Conservation (phyloP, 2,888 invertebrate genomes). For the Idaea aversata region DNA sequence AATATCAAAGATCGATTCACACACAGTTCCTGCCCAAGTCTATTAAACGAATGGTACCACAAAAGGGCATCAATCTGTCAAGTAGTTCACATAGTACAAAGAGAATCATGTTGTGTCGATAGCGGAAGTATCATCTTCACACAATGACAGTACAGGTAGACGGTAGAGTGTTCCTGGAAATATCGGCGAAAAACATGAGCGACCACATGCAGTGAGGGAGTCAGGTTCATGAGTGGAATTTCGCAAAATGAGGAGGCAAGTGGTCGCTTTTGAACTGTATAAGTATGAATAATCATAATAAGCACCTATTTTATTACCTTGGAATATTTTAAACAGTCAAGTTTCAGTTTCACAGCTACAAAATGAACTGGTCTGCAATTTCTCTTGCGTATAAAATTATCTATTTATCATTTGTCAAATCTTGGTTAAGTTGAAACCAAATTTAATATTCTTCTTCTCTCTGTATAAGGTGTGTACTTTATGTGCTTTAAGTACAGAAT, state of each 20-base stretch:
- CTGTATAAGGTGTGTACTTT: too few relatives aligned
- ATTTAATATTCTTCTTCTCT: too few relatives aligned
- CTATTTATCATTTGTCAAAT: too few relatives aligned
- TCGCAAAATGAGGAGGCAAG: not conserved
- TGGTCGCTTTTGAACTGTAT: not conserved
- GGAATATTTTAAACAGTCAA: too few relatives aligned
- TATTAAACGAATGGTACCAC: not conserved
- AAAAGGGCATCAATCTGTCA: slow-evolving; percentile 1
- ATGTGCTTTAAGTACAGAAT: too few relatives aligned
- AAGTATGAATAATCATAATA: not conserved
- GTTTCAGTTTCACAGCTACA: too few relatives aligned
- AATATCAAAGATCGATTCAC: not conserved
- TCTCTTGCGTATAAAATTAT: too few relatives aligned
- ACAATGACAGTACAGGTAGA: slow-evolving; percentile 22
- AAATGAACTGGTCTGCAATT: too few relatives aligned
- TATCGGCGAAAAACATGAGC: not conserved
- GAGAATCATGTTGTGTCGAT: slow-evolving; percentile 1
- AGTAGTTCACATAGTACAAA: not conserved
- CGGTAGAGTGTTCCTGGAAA: slow-evolving; percentile 29
- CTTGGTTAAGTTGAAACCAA: too few relatives aligned
- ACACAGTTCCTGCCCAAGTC: not conserved
- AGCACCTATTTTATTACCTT: not conserved
- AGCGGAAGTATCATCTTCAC: slow-evolving; percentile 23
- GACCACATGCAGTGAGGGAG: not conserved
- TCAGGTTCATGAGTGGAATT: not conserved